Conservation (phyloP, 2,797 vertebrate species). For the Amniataba percoides region DNA sequence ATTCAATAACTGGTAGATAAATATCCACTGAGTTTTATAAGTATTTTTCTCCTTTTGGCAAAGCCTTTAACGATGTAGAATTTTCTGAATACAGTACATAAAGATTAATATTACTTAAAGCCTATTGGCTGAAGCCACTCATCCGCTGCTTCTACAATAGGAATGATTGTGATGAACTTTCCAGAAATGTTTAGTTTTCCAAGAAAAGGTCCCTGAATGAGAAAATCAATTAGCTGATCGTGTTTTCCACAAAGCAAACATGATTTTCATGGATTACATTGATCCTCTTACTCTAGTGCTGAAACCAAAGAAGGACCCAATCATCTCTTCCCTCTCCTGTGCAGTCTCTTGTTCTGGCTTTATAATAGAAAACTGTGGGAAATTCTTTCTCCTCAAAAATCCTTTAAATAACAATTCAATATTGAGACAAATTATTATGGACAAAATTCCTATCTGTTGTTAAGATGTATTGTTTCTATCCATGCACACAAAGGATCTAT, state of each 20-base stretch:
- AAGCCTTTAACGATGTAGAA: not conserved
- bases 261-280: conserved; percentile 51
- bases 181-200: conserved; percentile 22
- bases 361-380: not conserved
- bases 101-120: not conserved
- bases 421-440: not conserved
- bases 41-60: not conserved
- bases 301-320: conserved; percentile 22
- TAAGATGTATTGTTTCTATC: not conserved
- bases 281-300: conserved; percentile 26
- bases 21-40: too few relatives aligned
- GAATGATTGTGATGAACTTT: not conserved
- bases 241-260: conserved; percentile 43
- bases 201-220: conserved; percentile 40
- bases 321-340: not conserved
- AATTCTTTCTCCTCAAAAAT: not conserved
- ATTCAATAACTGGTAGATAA: too few relatives aligned
- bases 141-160: not conserved
- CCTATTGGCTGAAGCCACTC: not conserved
- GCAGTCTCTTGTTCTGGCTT: not conserved
- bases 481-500: not conserved
- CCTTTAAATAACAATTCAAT: not conserved
- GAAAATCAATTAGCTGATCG: conserved; percentile 53
- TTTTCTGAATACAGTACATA: not conserved
- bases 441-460: too few relatives aligned